phyloP scores from a whole-genome alignment of 2,888 invertebrate species.

The Lysandra bellargus region DNA sequence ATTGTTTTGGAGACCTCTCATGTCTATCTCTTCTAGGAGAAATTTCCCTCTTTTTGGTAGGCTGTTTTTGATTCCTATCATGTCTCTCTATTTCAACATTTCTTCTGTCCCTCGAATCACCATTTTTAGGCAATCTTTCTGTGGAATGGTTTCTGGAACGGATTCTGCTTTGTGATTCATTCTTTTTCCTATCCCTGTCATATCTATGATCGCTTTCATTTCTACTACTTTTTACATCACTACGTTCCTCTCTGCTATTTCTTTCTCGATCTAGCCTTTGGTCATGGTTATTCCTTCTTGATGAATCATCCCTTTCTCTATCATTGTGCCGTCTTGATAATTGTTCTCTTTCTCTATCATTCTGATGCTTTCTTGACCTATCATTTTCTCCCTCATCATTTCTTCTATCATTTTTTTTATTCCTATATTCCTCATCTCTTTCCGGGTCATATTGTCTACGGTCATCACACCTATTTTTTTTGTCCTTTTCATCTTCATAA shows the following conservation, averaged over 20 bases:
- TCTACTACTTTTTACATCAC: constrained; percentile 32
- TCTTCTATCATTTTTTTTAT: constrained; percentile 36
- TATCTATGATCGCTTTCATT: constrained; percentile 32
- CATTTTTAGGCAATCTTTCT: constrained; percentile 35
- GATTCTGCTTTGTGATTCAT: constrained; percentile 37
- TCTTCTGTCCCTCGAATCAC: constrained; percentile 35
- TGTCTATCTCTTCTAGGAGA: constrained; percentile 40
- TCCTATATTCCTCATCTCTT: constrained; percentile 37
- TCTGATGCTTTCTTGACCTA: constrained; percentile 37
- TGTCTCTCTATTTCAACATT: constrained; percentile 38
- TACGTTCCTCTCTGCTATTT: constrained; percentile 32
- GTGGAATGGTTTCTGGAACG: constrained; percentile 39
- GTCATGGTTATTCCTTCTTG: not conserved
- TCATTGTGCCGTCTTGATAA: constrained; percentile 30
- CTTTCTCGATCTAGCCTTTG: constrained; percentile 37
- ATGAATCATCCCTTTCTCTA: constrained; percentile 16
- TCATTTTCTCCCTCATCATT: constrained; percentile 36
- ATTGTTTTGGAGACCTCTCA: constrained; percentile 38
- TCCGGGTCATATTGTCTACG: constrained; percentile 29
- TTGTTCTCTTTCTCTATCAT: constrained; percentile 37
- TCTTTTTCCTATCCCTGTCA: constrained; percentile 32
- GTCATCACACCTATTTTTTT: constrained; percentile 51
- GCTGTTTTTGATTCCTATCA: constrained; percentile 34
- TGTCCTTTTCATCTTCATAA: constrained; percentile 43
- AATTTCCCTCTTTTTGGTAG: constrained; percentile 37